These are phyloP conservation scores for Scaptomyza caliginosa DNA, from an alignment of 2,888 invertebrate genomes.

Conservation along the genomic window DNA sequence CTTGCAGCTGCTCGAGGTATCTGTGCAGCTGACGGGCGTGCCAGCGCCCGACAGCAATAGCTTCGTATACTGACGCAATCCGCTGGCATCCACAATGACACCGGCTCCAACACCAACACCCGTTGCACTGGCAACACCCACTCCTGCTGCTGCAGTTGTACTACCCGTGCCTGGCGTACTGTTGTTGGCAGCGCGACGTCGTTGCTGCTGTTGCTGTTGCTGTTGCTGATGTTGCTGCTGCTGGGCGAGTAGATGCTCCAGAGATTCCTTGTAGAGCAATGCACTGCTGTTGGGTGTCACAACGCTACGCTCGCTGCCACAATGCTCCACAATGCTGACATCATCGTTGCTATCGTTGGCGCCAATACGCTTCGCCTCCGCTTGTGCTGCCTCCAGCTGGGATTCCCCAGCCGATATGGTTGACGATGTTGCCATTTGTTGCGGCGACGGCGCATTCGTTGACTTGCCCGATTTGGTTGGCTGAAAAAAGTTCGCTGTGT, in stretches of 20 bases:
- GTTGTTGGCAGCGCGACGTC: constrained; percentile 67
- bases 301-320: constrained; percentile 50
- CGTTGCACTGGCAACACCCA: constrained; percentile 14
- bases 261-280: constrained; percentile 66
- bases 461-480: constrained; percentile 55
- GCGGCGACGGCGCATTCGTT: constrained; percentile 78
- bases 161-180: constrained; percentile 57
- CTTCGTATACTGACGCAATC: constrained; percentile 80
- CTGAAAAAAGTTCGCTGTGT: constrained; percentile 51
- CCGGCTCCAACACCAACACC: constrained; percentile 2
- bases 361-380: constrained; percentile 41
- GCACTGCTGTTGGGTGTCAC: constrained; percentile 59
- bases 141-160: neutral
- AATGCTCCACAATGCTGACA: constrained; percentile 63
- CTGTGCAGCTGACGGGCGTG: constrained; percentile 78
- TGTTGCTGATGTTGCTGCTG: constrained; percentile 46
- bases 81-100: constrained; percentile 74
- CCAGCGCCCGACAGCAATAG: constrained; percentile 70
- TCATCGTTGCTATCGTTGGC: constrained; percentile 53
- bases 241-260: constrained; percentile 64
- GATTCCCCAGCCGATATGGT: constrained; percentile 35
- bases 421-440: constrained; percentile 74
- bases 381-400: constrained; percentile 24
- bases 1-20: constrained; percentile 83
- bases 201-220: constrained; percentile 45